phyloP scores from a whole-genome alignment of 2,797 vertebrate species.

The Pangasius macronema region DNA sequence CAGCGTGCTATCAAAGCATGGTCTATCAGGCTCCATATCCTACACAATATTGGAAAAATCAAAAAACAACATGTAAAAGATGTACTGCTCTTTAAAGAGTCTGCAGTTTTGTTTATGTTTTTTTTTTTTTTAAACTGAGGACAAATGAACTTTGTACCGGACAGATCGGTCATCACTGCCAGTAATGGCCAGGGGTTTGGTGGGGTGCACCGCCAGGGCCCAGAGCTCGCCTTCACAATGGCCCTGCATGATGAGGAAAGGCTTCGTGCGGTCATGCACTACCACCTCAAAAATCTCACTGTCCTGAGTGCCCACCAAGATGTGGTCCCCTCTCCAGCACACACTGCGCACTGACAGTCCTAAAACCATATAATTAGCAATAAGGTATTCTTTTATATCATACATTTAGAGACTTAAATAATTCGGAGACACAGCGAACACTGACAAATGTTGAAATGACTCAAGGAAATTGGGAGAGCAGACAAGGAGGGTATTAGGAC shows the following conservation, averaged over 20 bases:
- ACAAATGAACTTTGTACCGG: conserved; percentile 75
- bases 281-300: conserved; percentile 99
- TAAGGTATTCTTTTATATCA: neutral
- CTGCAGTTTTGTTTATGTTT: neutral
- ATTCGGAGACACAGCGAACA: conserved; percentile 21
- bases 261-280: conserved; percentile 96
- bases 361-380: conserved; percentile 57
- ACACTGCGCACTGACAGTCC: conserved; percentile 97
- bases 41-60: conserved; percentile 61
- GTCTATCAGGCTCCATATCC: conserved; percentile 98
- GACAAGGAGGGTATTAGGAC: conserved; percentile 34
- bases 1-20: conserved; percentile 96
- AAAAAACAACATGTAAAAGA: neutral
- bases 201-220: conserved; percentile 95
- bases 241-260: conserved; percentile 99
- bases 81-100: neutral
- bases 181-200: conserved; percentile 95
- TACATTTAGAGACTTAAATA: neutral
- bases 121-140: neutral
- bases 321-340: conserved; percentile 97
- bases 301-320: conserved; percentile 96
- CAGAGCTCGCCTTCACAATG: conserved; percentile 98
- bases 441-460: conserved; percentile 41
- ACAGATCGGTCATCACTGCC: conserved; percentile 98
- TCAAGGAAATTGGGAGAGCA: conserved; percentile 16